Evolutionary conservation across 2,113 vertebrate genomes (phyloP).

Genomic region (Macquaria australasica): DNA sequence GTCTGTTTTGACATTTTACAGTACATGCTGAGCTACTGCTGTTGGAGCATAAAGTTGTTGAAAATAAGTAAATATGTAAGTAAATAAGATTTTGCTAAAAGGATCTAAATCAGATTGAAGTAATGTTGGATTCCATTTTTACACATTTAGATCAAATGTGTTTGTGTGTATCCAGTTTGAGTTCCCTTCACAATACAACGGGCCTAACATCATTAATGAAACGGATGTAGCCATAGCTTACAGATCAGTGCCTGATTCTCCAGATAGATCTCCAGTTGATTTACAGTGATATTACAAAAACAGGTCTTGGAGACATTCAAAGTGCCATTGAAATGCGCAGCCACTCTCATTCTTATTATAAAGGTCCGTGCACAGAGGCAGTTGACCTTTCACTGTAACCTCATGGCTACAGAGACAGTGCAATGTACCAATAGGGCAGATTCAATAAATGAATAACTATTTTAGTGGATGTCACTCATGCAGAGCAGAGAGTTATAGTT

Average conservation of each 20-base stretch:
- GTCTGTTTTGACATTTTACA: not conserved
- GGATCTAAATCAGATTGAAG: not conserved
- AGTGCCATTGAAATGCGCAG: slow-evolving; percentile 14
- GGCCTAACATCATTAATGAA: not conserved
- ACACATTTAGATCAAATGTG: not conserved
- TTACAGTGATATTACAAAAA: slow-evolving; percentile 11
- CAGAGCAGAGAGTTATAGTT: slow-evolving; percentile 61
- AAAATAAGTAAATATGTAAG: not conserved
- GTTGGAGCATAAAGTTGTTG: not conserved
- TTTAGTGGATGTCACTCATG: slow-evolving; percentile 54
- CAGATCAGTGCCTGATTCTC: slow-evolving; percentile 27
- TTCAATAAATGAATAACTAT: slow-evolving; percentile 62
- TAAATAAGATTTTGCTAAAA: not conserved
- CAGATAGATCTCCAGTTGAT: slow-evolving; percentile 1
- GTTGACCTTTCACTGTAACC: slow-evolving; percentile 70
- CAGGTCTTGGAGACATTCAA: not conserved
- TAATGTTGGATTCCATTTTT: not conserved
- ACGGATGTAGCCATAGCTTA: not conserved
- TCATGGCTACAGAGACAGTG: slow-evolving; percentile 18
- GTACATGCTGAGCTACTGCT: not conserved
- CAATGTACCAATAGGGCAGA: slow-evolving; percentile 7
- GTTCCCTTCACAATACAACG: not conserved
- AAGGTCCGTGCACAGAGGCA: slow-evolving; percentile 23
- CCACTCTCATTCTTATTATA: not conserved
- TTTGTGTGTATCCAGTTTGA: not conserved